Conservation (phyloP, 1,140 invertebrate genomes). For the Drosophila asahinai region DNA sequence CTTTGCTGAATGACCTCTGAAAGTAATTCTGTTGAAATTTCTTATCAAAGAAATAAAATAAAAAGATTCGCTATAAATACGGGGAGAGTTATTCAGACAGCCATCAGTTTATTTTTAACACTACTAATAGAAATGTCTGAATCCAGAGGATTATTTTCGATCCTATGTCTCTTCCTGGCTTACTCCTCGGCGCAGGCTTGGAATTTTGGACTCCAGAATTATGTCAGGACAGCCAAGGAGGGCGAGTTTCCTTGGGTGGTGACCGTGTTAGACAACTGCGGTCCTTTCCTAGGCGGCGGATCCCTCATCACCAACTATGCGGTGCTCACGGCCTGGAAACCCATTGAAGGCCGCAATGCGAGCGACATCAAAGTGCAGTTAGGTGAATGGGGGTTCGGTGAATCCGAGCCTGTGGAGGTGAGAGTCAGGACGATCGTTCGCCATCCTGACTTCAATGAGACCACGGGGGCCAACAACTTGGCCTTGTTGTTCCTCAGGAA, state of each 20-base stretch:
- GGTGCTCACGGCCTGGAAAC: not conserved
- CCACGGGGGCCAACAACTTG: not conserved
- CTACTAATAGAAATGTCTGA: not conserved
- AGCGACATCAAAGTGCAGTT: not conserved
- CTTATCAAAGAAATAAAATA: not conserved
- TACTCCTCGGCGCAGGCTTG: not conserved
- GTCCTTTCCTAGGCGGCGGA: fast-evolving
- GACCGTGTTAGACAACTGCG: fast-evolving
- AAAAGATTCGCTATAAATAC: not conserved
- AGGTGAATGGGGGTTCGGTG: not conserved
- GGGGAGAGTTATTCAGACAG: no score
- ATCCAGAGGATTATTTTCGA: not conserved
- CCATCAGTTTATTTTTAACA: not conserved
- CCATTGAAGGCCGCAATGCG: not conserved
- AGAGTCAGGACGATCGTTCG: not conserved
- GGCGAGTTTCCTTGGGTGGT: no score
- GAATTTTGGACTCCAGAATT: not conserved
- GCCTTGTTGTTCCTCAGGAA: not conserved
- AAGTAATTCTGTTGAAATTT: not conserved
- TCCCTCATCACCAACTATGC: not conserved
- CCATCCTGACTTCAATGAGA: not conserved
- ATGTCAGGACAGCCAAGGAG: fast-evolving
- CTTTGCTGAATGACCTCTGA: no score
- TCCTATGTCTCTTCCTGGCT: not conserved
- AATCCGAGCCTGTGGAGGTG: not conserved